Percentiles rank a stretch among this genome's conserved stretches.
These are phyloP conservation scores for Nyleta sp. DNA, from an alignment of 2,888 invertebrate species.

Conservation along the genomic window DNA sequence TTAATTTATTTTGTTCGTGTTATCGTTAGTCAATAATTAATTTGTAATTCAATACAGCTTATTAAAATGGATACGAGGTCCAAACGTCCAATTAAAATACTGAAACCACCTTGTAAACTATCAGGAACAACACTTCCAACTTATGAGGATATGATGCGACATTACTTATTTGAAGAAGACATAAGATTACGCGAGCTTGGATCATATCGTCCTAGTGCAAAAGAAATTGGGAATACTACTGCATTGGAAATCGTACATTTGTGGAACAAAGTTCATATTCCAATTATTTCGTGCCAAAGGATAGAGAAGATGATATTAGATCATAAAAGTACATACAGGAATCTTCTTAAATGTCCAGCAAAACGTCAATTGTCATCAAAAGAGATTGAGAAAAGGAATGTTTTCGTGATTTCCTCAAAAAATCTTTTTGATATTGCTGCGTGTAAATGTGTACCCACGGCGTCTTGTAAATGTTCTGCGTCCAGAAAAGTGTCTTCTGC, in stretches of 20 bases:
- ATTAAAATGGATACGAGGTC: neutral
- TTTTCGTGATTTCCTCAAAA: neutral
- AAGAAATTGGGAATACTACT: neutral
- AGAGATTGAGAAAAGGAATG: neutral
- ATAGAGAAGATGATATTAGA: conserved; percentile 1
- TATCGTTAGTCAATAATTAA: no score
- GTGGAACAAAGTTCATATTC: neutral
- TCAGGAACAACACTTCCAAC: neutral
- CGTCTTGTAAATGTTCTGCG: neutral
- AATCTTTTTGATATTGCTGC: neutral
- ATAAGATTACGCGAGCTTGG: neutral
- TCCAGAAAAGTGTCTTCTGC: neutral
- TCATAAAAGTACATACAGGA: neutral
- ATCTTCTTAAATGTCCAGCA: neutral
- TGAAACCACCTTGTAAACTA: neutral
- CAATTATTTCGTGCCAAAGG: neutral
- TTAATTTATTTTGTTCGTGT: no score
- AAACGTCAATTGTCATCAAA: neutral
- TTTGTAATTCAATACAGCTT: no score
- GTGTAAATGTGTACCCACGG: neutral
- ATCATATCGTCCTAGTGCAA: neutral
- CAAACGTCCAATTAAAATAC: neutral
- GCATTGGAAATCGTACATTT: neutral
- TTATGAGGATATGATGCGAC: neutral
- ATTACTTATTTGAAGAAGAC: neutral